Evolutionary conservation across 2,888 invertebrate species (phyloP), one percentile per base, ranked within the genome.

Genomic region (Encarsia formosa): DNA sequence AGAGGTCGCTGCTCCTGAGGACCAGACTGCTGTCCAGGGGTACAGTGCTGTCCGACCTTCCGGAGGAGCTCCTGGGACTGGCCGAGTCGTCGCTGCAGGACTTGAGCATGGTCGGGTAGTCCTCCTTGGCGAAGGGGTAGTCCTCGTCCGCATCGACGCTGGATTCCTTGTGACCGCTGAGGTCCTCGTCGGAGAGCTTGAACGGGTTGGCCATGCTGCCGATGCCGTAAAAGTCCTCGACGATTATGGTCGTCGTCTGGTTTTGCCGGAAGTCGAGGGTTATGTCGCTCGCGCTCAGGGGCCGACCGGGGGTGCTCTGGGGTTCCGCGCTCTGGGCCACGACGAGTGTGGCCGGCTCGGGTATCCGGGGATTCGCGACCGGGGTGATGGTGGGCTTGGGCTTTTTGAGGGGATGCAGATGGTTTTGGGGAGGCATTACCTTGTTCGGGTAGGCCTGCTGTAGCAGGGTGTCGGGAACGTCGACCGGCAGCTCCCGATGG

Each of bases 401-500:
- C 45, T 47, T 19, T 19, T 50, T 34, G 44, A 5, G 26, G 35
- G 11, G n/a, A 18, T 22, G 38, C 19, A 43, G 9, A 23, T 23
- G 37, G 26, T 40, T 40, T 46, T 19, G 37, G 48, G 29, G 49
- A 45, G 54, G 46, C 75, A 49, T 78, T 77, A 69, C 81, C 80
- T 67, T 81, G 62, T 57, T 71, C 56, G 65, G 75, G 64, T 70
- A 75, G 66, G 68, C 74, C 75, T 69, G 72, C 64, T 68, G 70
- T 49, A 71, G 69, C 49, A 75, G 71, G 63, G 71, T 88, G 75
- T 94, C 94, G 70, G 97, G 97, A 68, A 95, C 95, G 79, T 97
- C 97, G 76, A 97, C 95, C 74, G 97, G 94, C 91, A 96, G 93
- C 84, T 97, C 97, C 74, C 96, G 87, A 81, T 95, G 95, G 76